Percentiles rank a stretch among this genome's conserved stretches.
These are phyloP conservation scores for Anas georgica DNA, from an alignment of 2,797 vertebrate species.

Conservation along the genomic window DNA sequence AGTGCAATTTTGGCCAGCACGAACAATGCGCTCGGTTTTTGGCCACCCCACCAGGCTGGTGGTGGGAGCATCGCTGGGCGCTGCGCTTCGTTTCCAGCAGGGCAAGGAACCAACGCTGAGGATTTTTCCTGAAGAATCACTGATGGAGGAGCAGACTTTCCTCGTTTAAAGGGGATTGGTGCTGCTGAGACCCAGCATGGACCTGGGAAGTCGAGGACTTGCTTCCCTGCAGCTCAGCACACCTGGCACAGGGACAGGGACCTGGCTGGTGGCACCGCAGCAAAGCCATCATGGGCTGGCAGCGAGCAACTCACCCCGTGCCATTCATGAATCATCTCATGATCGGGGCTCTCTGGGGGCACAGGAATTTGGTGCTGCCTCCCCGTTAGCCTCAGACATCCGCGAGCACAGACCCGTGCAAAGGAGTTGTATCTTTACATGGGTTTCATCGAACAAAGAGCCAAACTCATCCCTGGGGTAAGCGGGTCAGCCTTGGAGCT, in stretches of 20 bases:
- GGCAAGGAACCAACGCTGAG: not conserved
- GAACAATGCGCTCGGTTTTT: not conserved
- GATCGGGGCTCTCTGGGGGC: not conserved
- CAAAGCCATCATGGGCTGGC: not conserved
- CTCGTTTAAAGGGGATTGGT: accelerated
- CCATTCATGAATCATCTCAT: not conserved
- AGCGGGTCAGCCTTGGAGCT: not conserved
- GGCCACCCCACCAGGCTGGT: not conserved
- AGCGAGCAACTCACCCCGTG: not conserved
- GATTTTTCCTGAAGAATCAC: not conserved
- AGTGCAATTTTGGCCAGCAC: not conserved
- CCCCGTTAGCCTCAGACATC: not conserved
- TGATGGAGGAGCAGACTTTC: accelerated
- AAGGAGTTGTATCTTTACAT: not conserved
- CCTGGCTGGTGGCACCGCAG: not conserved
- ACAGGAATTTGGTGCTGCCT: accelerated
- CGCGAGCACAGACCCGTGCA: not conserved
- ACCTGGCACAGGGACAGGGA: not conserved
- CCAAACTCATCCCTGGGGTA: not conserved
- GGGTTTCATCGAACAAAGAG: not conserved
- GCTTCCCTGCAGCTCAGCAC: too few relatives aligned
- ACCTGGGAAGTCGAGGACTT: too few relatives aligned
- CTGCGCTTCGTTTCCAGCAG: not conserved
- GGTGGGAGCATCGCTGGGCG: not conserved
- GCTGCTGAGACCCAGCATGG: not conserved